These are phyloP conservation scores for Melanotaenia trifasciata DNA, from an alignment of 2,797 vertebrate genomes.

Conservation along the genomic window DNA sequence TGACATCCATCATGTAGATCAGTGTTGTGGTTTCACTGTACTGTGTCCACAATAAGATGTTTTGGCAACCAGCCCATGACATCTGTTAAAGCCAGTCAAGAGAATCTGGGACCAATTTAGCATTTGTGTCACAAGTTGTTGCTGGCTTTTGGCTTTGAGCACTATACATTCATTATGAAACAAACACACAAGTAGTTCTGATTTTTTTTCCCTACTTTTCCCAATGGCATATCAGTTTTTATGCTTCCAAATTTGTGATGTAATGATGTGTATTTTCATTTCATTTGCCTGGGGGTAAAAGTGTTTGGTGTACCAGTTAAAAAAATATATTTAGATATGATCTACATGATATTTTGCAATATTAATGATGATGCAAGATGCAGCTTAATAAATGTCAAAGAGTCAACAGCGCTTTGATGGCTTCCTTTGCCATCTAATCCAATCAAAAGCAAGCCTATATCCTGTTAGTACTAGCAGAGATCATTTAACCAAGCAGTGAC, in stretches of 20 bases:
- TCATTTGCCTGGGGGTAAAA: slow-evolving; percentile 30
- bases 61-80: slow-evolving; percentile 77
- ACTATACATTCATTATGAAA: slow-evolving; percentile 41
- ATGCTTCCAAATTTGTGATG: background rate
- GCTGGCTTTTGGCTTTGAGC: slow-evolving; percentile 32
- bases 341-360: slow-evolving; percentile 32
- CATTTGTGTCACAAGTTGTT: slow-evolving; percentile 63
- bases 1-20: slow-evolving; percentile 81
- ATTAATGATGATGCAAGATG: slow-evolving; percentile 39
- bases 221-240: background rate
- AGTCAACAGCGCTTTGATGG: slow-evolving; percentile 6
- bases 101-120: slow-evolving; percentile 67
- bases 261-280: background rate
- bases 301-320: slow-evolving; percentile 43
- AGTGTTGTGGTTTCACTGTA: slow-evolving; percentile 75
- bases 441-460: slow-evolving; percentile 5
- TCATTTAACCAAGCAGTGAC: slow-evolving; percentile 34
- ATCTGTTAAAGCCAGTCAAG: slow-evolving; percentile 74
- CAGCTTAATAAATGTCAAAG: slow-evolving; percentile 16
- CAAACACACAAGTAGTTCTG: slow-evolving; percentile 13
- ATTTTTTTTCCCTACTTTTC: background rate
- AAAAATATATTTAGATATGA: slow-evolving; percentile 51
- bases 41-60: slow-evolving; percentile 76
- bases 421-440: slow-evolving; percentile 4
- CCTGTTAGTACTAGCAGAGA: slow-evolving; percentile 10